Conservation (phyloP, 2,113 vertebrate species). For the Syngnathus floridae region DNA sequence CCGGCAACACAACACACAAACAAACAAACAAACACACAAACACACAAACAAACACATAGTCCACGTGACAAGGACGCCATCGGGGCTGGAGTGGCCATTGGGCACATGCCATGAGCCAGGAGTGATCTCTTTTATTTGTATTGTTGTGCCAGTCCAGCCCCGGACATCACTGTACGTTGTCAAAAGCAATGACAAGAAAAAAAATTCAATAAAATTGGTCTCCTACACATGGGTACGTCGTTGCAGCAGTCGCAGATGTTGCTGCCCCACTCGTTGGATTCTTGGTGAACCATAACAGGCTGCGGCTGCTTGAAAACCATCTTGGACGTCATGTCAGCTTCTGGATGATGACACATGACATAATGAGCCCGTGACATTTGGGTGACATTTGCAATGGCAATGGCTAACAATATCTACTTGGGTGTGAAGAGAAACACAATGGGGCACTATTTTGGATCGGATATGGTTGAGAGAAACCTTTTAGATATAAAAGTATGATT, state of each 20-base stretch:
- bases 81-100: too few relatives aligned
- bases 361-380: not conserved
- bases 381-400: not conserved
- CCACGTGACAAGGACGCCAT: too few relatives aligned
- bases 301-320: constrained; percentile 53
- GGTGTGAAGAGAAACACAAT: not conserved
- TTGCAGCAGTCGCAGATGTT: constrained; percentile 62
- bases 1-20: too few relatives aligned
- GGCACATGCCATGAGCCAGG: too few relatives aligned
- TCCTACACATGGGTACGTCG: constrained; percentile 54
- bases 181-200: not conserved
- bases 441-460: too few relatives aligned
- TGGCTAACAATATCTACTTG: not conserved
- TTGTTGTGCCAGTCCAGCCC: too few relatives aligned
- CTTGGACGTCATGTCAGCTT: constrained; percentile 40
- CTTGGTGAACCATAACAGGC: constrained; percentile 32
- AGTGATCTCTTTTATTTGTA: too few relatives aligned
- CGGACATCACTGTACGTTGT: not conserved
- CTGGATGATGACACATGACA: not conserved
- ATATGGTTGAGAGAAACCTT: too few relatives aligned
- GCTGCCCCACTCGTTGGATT: constrained; percentile 52
- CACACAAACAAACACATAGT: too few relatives aligned
- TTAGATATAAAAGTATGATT: too few relatives aligned
- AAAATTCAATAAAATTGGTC: too few relatives aligned
- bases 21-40: too few relatives aligned